Percentiles rank a stretch among this genome's conserved stretches.
Conservation (phyloP, 2,797 vertebrate genomes). For the Chelonia mydas region DNA sequence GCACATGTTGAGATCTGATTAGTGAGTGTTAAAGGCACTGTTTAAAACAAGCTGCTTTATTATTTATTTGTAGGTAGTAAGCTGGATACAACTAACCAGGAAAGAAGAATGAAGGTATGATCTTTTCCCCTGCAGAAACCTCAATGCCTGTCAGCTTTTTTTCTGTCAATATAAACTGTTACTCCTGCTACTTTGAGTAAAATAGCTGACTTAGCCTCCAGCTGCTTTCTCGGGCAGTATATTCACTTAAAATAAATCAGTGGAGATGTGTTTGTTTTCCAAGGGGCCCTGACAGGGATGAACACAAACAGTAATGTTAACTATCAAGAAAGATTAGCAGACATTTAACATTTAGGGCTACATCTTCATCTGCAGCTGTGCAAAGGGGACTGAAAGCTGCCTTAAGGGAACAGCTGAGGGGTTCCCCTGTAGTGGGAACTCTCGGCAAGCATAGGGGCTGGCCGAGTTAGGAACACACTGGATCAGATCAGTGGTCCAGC, state of each 20-base stretch:
- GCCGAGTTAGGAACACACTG: neutral
- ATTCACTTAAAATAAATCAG: neutral
- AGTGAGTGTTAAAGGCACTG: neutral
- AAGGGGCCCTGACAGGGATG: neutral
- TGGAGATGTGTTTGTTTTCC: slow-evolving; percentile 2
- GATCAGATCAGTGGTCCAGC: neutral
- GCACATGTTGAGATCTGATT: neutral
- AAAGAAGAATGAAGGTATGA: slow-evolving; percentile 16
- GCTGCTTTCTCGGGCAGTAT: slow-evolving; percentile 28
- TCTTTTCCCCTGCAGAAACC: neutral
- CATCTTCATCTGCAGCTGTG: neutral
- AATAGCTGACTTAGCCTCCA: neutral
- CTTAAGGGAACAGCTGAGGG: neutral
- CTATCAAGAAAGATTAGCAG: neutral
- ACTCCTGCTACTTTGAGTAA: neutral
- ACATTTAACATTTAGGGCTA: neutral
- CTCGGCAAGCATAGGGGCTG: neutral
- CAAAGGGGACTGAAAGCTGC: neutral
- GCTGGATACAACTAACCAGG: neutral
- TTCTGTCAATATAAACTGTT: neutral
- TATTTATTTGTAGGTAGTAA: slow-evolving; percentile 38
- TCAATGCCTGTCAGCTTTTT: neutral
- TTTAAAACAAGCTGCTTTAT: slow-evolving; percentile 36
- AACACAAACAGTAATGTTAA: neutral
- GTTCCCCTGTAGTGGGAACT: neutral